Evolutionary conservation across 1,140 invertebrate genomes (phyloP), one percentile per base, ranked within the genome.

Genomic region (Procambarus virginalis): DNA sequence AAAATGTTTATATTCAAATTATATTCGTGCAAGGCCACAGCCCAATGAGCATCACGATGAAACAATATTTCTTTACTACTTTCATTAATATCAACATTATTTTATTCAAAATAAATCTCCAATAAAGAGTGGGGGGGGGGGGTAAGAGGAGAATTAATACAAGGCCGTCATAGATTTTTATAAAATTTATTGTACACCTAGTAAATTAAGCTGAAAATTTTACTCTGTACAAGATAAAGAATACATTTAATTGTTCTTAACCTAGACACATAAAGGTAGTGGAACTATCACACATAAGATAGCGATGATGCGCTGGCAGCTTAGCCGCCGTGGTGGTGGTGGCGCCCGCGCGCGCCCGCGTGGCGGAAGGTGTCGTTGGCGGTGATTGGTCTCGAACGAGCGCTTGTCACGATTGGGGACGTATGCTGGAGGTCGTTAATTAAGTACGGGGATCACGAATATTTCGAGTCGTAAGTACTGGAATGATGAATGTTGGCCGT

Each of bases 121-220:
- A 34, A 34, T 34, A 34, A 34, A 34, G 34, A 34, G 34, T 34
- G 34, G 34, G 34, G n/a, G n/a, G 34, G 34, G 51, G 51, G 51
- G 8, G 51, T 1, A 1, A 17, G 60, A 64, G 60, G 60, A 64
- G 1, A 64, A 64, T 64, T 64, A 64, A 64, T 17, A 64, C 12
- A 64, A 64, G 4, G 17, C 60, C 60, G 10, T 64, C 10, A 77
- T 58, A 77, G 77, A 80, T 90, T 90, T 90, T 90, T 90, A 76
- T 75, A 86, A 90, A 90, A 90, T 90, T 90, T 90, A 90, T 90
- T 90, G 81, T 90, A 90, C 89, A 90, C 78, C 89, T 90, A 90
- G 60, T 83, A 90, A 86, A 86, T 85, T 86, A 90, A 86, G 84
- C 81, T 90, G 89, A 81, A 86, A 90, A 90, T 90, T 90, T 86